Evolutionary conservation across 2,113 vertebrate genomes (phyloP), one percentile per base, ranked within the genome.

Genomic region (Ammodytes dubius): DNA sequence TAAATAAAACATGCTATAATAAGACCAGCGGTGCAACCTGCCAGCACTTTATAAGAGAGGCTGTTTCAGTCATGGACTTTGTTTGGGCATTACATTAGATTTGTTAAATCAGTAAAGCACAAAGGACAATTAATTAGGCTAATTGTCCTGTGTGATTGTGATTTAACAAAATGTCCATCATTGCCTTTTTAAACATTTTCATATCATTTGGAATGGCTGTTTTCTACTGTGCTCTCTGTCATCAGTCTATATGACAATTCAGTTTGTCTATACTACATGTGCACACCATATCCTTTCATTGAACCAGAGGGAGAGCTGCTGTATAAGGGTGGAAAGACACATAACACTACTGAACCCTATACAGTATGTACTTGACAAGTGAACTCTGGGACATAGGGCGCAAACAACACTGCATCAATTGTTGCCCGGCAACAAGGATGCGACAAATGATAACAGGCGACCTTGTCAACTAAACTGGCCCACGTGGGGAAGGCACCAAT

Each of bases 391-490:
- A 78, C 9, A 10, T 39, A 49, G 35, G 57, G 19, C 47, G 58
- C 74, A 65, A 68, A 82, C 49, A 70, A 50, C 19, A 70, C 58
- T 8, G 19, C 63, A 68, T 84, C 75, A 57, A 17, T 76, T 73
- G 89, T 87, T 89, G 68, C 80, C 59, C 19, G 9, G 84, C 85
- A 83, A 85, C 84, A 79, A 70, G 46, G 19, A 60, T 12, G 77
- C 40, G 37, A 65, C 50, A 78, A 73, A 78, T 68, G 73, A 82
- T 74, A 75, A 75, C 77, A 68, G 54, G 84, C 42, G 70, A 69
- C 75, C 61, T 69, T 77, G 66, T 59, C 17, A 73, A 19, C 50
- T 13, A 49, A 27, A 66, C 56, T 45, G 14, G 64, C 37, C 58
- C 53, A 53, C 15, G 40, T 61, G 27, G 58, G 70, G 46, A 40